Percentiles rank a stretch among this genome's conserved stretches.
Evolutionary conservation across 1,140 invertebrate species (phyloP).

Genomic region (Bicyclus anynana): DNA sequence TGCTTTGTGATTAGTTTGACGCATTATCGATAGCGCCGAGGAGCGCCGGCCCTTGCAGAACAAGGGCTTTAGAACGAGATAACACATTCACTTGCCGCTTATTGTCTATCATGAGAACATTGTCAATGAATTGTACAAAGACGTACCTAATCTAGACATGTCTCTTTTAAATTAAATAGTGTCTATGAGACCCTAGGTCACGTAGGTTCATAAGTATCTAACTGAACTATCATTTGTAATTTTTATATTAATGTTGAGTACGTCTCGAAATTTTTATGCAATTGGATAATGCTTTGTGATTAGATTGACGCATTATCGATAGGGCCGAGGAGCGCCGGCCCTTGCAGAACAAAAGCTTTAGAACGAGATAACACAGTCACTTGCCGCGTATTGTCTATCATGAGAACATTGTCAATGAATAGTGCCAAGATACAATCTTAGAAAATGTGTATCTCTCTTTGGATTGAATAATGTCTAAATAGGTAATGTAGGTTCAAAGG

Average conservation of each 20-base stretch:
- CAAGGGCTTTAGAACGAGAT: not conserved
- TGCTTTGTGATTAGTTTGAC: constrained; percentile 18
- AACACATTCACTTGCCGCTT: not conserved
- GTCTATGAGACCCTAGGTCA: no score
- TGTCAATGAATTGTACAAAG: no score
- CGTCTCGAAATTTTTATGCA: constrained; percentile 59
- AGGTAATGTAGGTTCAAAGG: no score
- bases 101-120: not conserved
- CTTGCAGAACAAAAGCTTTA: not conserved
- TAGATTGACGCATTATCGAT: constrained; percentile 14
- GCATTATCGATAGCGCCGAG: constrained; percentile 7
- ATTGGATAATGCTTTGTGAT: constrained; percentile 37
- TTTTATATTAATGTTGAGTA: no score
- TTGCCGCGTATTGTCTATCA: not conserved
- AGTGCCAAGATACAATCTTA: no score
- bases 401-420: not conserved
- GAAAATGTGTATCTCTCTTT: no score
- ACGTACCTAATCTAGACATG: no score
- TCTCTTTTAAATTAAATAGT: no score
- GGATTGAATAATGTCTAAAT: no score
- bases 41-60: not conserved
- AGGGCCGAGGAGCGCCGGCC: not conserved
- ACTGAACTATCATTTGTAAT: no score
- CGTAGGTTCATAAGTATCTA: no score
- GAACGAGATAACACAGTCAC: not conserved